Percentiles rank a stretch among this genome's conserved stretches.
Evolutionary conservation across 1,140 invertebrate species (phyloP).

Genomic region (Drosophila nikananu): DNA sequence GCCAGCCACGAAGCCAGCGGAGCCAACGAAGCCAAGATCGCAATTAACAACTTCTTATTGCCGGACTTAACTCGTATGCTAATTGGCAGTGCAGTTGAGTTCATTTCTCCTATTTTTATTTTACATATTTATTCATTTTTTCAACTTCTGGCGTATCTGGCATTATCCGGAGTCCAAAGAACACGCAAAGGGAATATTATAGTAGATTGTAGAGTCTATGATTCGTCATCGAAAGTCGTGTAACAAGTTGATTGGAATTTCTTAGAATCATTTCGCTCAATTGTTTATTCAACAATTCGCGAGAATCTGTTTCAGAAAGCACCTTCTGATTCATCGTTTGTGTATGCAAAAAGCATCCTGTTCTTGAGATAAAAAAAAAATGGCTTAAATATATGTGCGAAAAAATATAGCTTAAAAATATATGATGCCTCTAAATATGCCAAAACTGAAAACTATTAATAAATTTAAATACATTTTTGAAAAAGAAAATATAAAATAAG

Average conservation of each 20-base stretch:
- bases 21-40: slow-evolving; percentile 24
- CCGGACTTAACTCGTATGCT: slow-evolving; percentile 45
- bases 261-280: slow-evolving; percentile 21
- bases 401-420: neutral
- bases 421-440: too few species aligned
- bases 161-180: neutral
- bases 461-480: too few species aligned
- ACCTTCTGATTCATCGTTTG: slow-evolving; percentile 22
- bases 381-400: neutral
- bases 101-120: slow-evolving; percentile 2
- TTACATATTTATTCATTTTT: neutral
- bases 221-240: slow-evolving; percentile 21
- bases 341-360: slow-evolving; percentile 5
- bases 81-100: slow-evolving; percentile 62
- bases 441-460: too few species aligned
- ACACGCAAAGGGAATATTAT: neutral
- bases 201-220: slow-evolving; percentile 4
- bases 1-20: slow-evolving; percentile 15
- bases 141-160: slow-evolving; percentile 6
- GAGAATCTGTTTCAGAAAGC: slow-evolving; percentile 25
- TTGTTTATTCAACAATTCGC: slow-evolving; percentile 19
- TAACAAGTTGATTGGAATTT: slow-evolving; percentile 32
- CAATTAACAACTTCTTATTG: slow-evolving; percentile 69
- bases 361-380: neutral
- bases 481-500: too few species aligned